These are phyloP conservation scores for Aphelinus atriplicis DNA, from an alignment of 1,140 invertebrate species.

Conservation along the genomic window DNA sequence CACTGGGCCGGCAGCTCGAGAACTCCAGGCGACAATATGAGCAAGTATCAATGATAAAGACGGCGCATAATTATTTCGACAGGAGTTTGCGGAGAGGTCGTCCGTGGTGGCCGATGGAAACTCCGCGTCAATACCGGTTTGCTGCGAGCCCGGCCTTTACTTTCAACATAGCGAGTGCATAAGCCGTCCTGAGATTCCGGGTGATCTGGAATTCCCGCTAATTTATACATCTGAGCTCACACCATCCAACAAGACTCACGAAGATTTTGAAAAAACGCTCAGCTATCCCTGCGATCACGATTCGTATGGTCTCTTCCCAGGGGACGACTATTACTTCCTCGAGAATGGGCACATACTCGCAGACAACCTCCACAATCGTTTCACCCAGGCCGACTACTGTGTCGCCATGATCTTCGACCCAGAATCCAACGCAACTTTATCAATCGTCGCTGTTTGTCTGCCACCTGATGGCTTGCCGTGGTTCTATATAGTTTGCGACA, in stretches of 20 bases:
- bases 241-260: slow-evolving; percentile 31
- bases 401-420: slow-evolving; percentile 39
- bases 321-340: slow-evolving; percentile 52
- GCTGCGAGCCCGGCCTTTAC: slow-evolving; percentile 47
- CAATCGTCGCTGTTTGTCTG: slow-evolving; percentile 43
- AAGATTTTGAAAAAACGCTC: slow-evolving; percentile 34
- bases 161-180: slow-evolving; percentile 32
- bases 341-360: slow-evolving; percentile 52
- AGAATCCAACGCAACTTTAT: slow-evolving; percentile 18
- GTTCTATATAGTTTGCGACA: slow-evolving; percentile 52
- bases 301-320: slow-evolving; percentile 48
- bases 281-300: slow-evolving; percentile 41
- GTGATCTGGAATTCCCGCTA: slow-evolving; percentile 28
- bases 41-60: no score
- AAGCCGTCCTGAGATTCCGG: neutral
- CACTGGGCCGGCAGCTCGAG: no score
- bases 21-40: no score
- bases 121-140: slow-evolving; percentile 38
- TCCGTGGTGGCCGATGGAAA: no score
- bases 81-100: no score
- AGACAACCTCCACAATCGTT: slow-evolving; percentile 17
- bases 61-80: no score
- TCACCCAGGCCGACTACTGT: slow-evolving; percentile 48
- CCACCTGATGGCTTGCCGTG: slow-evolving; percentile 14
- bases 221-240: slow-evolving; percentile 37